Evolutionary conservation across 2,113 vertebrate genomes (phyloP), one percentile per base, ranked within the genome.

Genomic region (Psilopogon haemacephalus): DNA sequence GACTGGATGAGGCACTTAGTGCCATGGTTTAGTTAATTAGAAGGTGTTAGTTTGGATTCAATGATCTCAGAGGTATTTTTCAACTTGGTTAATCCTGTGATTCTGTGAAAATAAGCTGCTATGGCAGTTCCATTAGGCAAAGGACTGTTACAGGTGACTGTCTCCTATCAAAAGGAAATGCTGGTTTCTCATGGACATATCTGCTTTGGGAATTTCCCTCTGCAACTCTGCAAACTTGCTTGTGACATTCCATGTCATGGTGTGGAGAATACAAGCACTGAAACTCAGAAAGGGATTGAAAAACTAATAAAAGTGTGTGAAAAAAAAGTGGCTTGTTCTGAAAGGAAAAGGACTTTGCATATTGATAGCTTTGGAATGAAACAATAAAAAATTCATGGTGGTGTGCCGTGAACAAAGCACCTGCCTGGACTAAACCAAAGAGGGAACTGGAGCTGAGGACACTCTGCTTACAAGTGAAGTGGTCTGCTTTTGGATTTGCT

Each of bases 111-210:
- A 96, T 27, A 75, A 94, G 86, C 30, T 90, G 11, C 24, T 80
- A 13, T 89, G 79, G 72, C 86, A 95, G 70, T 94, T 46, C n/a
- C 30, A n/a, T 70, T 85, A 92, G 63, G 78, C 13, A 13, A 79
- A 74, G 38, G 80, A 72, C 40, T 58, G 23, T 85, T 2, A 0
- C 59, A 85, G 88, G 33, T 95, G 88, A 71, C 72, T 94, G 67
- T 63, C 95, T 18, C 24, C 86, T 95, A 94, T 81, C 79, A 92
- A 89, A 95, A 97, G 40, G 81, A 87, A 95, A 77, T 69, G 24
- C 9, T 60, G 54, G 96, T 96, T 96, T 86, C 67, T 92, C 56
- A 48, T 73, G 67, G 70, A 72, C 54, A 13, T 89, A 84, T 90
- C 56, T 55, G 77, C 28, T 56, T 65, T 65, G 82, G 54, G 54